Base-by-base conservation (phyloP, 2,888 invertebrate genomes). In the Dascillus cervinus region DNA sequence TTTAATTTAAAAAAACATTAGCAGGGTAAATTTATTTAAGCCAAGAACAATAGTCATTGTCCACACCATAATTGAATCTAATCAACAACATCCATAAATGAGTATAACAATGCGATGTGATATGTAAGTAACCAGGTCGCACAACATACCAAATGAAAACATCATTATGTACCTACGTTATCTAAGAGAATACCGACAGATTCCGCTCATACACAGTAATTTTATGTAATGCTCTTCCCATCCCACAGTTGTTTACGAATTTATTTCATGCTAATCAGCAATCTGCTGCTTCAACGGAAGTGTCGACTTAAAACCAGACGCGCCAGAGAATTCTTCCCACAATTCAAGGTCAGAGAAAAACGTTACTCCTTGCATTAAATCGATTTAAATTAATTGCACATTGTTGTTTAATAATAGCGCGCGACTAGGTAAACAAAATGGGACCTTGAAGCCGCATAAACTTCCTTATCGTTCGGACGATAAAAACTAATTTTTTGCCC, bases 181-280 rank as follows among this genome's bases (percentile, higher is more conserved):
- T n/a, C n/a, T n/a, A n/a, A n/a, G n/a, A n/a, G n/a, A n/a, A n/a
- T n/a, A n/a, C n/a, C n/a, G n/a, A n/a, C n/a, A n/a, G n/a, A n/a
- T n/a, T n/a, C n/a, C n/a, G n/a, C n/a, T n/a, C n/a, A n/a, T n/a
- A n/a, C n/a, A n/a, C n/a, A n/a, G n/a, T n/a, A n/a, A n/a, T n/a
- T n/a, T n/a, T n/a, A n/a, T n/a, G 38, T 35, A 39, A 38, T n/a
- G n/a, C n/a, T n/a, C 41, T 45, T 47, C 49, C 45, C 52, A 47
- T 45, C 46, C 44, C 45, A 46, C 46, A 50, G 39, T 44, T 48
- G 47, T 47, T 48, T 43, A 40, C 39, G 44, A n/a, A n/a, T n/a
- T n/a, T n/a, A 46, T 46, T 42, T 42, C 34, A 42, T 39, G 43
- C 31, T 34, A 39, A 34, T 34, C n/a, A n/a, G n/a, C n/a, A n/a